Percentiles rank a stretch among this genome's conserved stretches.
phyloP scores from a whole-genome alignment of 2,888 invertebrate species.

The Xylophagus ater region DNA sequence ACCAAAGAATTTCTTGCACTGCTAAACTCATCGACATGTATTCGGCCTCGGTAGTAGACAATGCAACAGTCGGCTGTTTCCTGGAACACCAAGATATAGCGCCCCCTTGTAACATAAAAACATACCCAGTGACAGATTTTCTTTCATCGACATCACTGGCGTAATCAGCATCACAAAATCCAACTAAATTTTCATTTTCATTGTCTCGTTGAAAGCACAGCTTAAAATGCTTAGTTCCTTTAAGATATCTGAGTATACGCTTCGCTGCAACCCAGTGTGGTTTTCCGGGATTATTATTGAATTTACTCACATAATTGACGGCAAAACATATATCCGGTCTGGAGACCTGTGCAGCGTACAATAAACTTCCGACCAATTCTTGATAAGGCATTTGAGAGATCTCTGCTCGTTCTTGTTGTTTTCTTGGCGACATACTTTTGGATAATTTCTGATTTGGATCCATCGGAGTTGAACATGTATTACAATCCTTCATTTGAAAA shows the following conservation, averaged over 20 bases:
- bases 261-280: neutral
- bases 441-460: neutral
- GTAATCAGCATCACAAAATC: too few relatives aligned
- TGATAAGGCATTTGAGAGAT: neutral
- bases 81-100: too few relatives aligned
- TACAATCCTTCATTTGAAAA: slow-evolving; percentile 1
- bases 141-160: too few relatives aligned
- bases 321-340: neutral
- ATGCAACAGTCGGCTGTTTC: too few relatives aligned
- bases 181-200: too few relatives aligned
- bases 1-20: too few relatives aligned
- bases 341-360: neutral
- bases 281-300: neutral
- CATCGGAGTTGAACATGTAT: neutral
- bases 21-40: too few relatives aligned
- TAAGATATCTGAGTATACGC: neutral
- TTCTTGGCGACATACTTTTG: neutral
- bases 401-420: neutral
- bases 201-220: too few relatives aligned
- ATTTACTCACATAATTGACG: neutral
- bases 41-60: too few relatives aligned
- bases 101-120: too few relatives aligned
- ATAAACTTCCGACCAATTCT: neutral
- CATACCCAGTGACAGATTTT: too few relatives aligned
- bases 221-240: too few relatives aligned